phyloP scores from a whole-genome alignment of 2,797 vertebrate genomes.

The Phalloptychus januarius region DNA sequence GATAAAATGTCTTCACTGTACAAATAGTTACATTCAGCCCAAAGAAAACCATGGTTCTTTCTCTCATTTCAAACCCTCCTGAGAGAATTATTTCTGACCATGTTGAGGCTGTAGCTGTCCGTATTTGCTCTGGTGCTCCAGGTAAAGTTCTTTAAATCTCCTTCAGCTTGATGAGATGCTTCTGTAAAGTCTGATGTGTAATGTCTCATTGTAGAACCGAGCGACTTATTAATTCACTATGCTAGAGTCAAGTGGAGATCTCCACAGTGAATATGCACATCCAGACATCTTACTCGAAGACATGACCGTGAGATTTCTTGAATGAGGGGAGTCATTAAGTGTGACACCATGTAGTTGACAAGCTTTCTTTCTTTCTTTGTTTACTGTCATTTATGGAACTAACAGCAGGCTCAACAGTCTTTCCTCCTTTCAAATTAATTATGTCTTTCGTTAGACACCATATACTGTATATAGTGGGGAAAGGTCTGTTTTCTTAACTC shows the following conservation, averaged over 20 bases:
- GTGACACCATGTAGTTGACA: slow-evolving; percentile 5
- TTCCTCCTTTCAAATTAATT: neutral
- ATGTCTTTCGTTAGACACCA: neutral
- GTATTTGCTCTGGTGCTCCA: neutral
- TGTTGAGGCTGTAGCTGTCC: neutral
- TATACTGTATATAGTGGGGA: neutral
- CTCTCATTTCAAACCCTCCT: neutral
- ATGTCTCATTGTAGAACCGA: slow-evolving; percentile 1
- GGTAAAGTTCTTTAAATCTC: neutral
- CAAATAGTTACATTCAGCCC: neutral
- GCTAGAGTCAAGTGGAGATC: slow-evolving; percentile 7
- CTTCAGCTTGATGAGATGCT: neutral
- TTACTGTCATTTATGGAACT: slow-evolving; percentile 1
- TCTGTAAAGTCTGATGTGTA: neutral
- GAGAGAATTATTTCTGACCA: neutral
- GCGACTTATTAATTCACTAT: slow-evolving; percentile 5
- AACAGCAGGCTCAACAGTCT: neutral
- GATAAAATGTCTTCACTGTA: neutral
- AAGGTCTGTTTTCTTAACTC: no score
- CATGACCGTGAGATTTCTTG: neutral
- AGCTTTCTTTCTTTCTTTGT: neutral
- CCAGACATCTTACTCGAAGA: neutral
- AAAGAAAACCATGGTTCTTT: neutral
- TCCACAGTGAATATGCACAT: neutral
- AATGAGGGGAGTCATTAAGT: neutral